Percentiles rank a stretch among this genome's conserved stretches.
phyloP scores from a whole-genome alignment of 1,140 invertebrate species.

The Drosophila kurseongensis region DNA sequence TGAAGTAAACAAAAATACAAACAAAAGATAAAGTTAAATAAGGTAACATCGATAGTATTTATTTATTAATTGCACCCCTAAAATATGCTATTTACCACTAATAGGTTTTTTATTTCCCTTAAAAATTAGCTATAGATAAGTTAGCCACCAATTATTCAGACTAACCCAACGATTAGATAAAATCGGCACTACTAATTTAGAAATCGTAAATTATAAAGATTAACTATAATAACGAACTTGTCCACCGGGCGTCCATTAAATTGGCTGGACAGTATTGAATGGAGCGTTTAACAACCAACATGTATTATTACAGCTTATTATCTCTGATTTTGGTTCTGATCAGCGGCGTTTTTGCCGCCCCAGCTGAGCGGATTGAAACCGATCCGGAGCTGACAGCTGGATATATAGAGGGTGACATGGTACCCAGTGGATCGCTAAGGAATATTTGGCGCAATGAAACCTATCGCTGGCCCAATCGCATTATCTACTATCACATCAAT shows the following conservation, averaged over 20 bases:
- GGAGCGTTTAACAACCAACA: not conserved
- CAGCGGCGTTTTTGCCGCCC: not conserved
- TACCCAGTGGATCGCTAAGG: slow-evolving; percentile 27
- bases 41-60: not conserved
- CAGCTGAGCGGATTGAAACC: slow-evolving; percentile 17
- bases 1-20: no score
- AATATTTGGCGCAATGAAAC: slow-evolving; percentile 87
- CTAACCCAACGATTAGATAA: slow-evolving; percentile 17
- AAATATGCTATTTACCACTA: slow-evolving; percentile 5
- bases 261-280: slow-evolving; percentile 8
- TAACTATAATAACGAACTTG: not conserved
- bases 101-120: not conserved
- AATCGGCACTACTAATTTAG: slow-evolving; percentile 5
- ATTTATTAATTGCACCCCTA: not conserved
- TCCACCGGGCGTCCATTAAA: not conserved
- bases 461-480: slow-evolving; percentile 87
- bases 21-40: no score
- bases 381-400: slow-evolving; percentile 71
- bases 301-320: slow-evolving; percentile 2
- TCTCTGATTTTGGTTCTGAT: slow-evolving; percentile 6
- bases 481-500: slow-evolving; percentile 87
- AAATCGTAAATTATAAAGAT: slow-evolving; percentile 23
- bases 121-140: slow-evolving; percentile 7
- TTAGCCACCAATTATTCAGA: not conserved
- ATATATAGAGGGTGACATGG: slow-evolving; percentile 68